Evolutionary conservation across 2,888 invertebrate species (phyloP), one percentile per base, ranked within the genome.

Genomic region (Hedychridium roseum): DNA sequence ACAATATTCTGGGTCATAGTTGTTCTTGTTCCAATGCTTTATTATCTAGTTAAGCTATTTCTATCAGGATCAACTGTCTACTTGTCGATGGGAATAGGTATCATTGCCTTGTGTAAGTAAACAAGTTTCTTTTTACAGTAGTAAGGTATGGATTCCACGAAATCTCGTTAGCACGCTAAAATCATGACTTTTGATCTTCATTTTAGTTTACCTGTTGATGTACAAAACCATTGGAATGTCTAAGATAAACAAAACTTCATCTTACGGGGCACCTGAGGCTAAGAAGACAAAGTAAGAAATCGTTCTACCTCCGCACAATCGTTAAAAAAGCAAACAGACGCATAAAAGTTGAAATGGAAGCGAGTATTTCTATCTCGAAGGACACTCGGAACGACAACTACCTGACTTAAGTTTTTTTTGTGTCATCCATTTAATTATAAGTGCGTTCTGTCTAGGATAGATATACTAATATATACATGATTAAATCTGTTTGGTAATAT

Each of bases 191-290:
- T 14, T 23, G 23, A 23, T 43, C 41, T 37, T 20, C 11, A 36
- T 71, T 70, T 43, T 84, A 92, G 92, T 92, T 81, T 89, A 87
- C 78, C 78, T 88, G 59, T 80, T 91, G 17, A 85, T 93, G 79
- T 86, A 89, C 69, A 89, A 90, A 77, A 86, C 90, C 34, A 90
- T 94, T 67, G 89, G 89, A 40, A 88, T 91, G 86, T 90, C 92
- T 1, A 87, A 92, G 80, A 92, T 92, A 65, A 90, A 89, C 73
- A 89, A 90, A 79, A 90, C 87, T 27, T 93, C 93, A 18, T 88
- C 88, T 3, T 94, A 93, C 74, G 93, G 93, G 54, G 81, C 84
- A 40, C 83, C 81, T 55, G 83, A 84, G 50, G 81, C 83, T 63
- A 85, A 84, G 73, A 80, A 81, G 61, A 66, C 55, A 42, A 68